These are phyloP conservation scores for Lophotriccus pileatus DNA, from an alignment of 2,797 vertebrate species.

Conservation along the genomic window DNA sequence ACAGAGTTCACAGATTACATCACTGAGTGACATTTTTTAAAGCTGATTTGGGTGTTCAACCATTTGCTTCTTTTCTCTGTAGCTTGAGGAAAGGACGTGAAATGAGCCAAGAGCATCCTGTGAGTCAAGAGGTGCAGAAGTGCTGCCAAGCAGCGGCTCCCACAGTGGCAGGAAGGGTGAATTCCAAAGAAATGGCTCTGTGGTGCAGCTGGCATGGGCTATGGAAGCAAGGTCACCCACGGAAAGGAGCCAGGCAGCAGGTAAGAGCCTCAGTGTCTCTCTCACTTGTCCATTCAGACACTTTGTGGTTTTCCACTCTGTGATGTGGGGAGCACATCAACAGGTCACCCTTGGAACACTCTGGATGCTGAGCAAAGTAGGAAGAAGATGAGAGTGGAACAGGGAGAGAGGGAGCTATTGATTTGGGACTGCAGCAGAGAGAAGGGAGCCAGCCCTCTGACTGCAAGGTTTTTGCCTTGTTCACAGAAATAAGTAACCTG, in stretches of 20 bases:
- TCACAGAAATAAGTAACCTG: neutral
- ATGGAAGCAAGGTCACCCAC: neutral
- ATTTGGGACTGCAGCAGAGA: neutral
- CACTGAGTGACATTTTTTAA: neutral
- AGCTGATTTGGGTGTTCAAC: neutral
- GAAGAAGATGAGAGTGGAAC: neutral
- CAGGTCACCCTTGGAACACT: neutral
- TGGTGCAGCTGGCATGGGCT: neutral
- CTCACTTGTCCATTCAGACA: neutral
- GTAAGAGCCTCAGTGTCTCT: neutral
- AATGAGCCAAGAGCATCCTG: neutral
- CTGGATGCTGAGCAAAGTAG: neutral
- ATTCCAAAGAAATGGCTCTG: neutral
- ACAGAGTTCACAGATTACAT: neutral
- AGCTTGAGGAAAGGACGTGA: neutral
- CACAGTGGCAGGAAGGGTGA: neutral
- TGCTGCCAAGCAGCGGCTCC: neutral
- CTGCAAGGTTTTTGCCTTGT: neutral
- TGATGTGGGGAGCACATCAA: neutral
- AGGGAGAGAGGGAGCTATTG: neutral
- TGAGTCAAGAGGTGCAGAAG: neutral
- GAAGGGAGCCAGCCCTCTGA: neutral
- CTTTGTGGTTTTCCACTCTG: neutral
- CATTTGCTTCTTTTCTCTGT: neutral
- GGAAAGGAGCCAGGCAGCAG: neutral